Base-by-base conservation (phyloP, 2,888 invertebrate genomes). In the Eupithecia pulchellata region DNA sequence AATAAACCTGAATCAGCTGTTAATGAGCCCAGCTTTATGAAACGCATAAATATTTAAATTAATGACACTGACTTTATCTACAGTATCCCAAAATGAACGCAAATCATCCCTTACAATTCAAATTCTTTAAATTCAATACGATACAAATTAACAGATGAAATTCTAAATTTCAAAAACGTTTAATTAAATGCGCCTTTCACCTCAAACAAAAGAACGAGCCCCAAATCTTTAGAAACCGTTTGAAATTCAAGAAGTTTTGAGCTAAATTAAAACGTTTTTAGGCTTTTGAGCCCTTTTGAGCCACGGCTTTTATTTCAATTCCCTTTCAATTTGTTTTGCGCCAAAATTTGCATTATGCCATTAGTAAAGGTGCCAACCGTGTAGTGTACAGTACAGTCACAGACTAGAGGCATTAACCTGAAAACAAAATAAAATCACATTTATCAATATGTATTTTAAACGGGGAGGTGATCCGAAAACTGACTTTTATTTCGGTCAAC, bases 91-190 rank as follows among this genome's bases (percentile, higher is more conserved):
- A 57, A 57, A 57, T 57, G 27, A 27, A 27, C 17, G 17, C 57
- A 29, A 29, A 8, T 14, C 29, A 57, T 29, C 29, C 29, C 25
- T 27, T 27, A 63, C 63, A 63, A 63, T 63, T 63, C 34, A 61
- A 34, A 36, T 34, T 36, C 30, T 61, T 61, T 47, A 64, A 47
- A 64, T 64, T 27, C 39, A n/a, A 42, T 47, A 64, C 39, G 39
- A 64, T 47, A 64, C 42, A 64, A 64, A 64, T 52, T 52, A 32
- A 60, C 58, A 39, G 29, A 29, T 58, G 25, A 58, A 47, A 62
- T 71, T 69, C 77, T 69, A 58, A 76, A 83, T 77, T 84, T 80
- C 78, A 80, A 84, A 85, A 87, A 83, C 86, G 83, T 87, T 79
- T 75, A 86, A 86, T 75, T 82, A 84, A 75, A 74, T 47, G 42